These are phyloP conservation scores for Petrophora chlorosata DNA, from an alignment of 2,888 invertebrate genomes.

Conservation along the genomic window DNA sequence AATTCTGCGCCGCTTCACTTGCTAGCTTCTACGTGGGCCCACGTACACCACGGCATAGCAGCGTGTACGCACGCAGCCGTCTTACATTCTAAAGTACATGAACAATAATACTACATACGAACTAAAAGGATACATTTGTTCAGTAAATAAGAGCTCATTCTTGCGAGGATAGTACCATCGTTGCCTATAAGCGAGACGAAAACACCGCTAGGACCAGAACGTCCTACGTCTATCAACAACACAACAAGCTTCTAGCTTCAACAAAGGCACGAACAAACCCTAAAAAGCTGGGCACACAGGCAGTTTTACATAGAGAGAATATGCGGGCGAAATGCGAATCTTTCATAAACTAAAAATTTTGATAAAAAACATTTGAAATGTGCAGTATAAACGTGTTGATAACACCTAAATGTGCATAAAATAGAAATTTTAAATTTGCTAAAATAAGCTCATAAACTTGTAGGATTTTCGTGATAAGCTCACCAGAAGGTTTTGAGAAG, in stretches of 20 bases:
- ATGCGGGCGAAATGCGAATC: slow-evolving; percentile 8
- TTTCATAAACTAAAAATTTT: not conserved
- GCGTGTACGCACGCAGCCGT: slow-evolving; percentile 4
- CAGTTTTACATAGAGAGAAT: slow-evolving; percentile 3
- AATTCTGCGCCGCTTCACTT: too few relatives aligned
- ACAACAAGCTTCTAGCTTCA: slow-evolving; percentile 40
- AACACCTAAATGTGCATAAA: not conserved
- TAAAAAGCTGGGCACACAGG: slow-evolving; percentile 34
- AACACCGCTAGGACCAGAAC: slow-evolving; percentile 41
- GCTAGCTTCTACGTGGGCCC: not conserved
- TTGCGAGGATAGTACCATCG: slow-evolving; percentile 61
- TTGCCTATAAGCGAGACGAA: slow-evolving; percentile 42
- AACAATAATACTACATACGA: slow-evolving; percentile 51
- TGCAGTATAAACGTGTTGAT: slow-evolving; percentile 6
- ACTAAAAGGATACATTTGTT: slow-evolving; percentile 51
- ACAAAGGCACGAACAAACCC: slow-evolving; percentile 39
- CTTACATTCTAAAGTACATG: slow-evolving; percentile 33
- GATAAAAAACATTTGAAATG: not conserved
- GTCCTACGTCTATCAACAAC: slow-evolving; percentile 42
- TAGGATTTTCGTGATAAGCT: not conserved
- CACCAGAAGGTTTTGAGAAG: too few relatives aligned
- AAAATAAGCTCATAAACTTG: not conserved
- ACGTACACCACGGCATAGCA: not conserved
- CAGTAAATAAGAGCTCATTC: slow-evolving; percentile 62
- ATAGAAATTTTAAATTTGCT: too few relatives aligned